phyloP scores from a whole-genome alignment of 1,140 invertebrate genomes.

The Euglossa dilemma region DNA sequence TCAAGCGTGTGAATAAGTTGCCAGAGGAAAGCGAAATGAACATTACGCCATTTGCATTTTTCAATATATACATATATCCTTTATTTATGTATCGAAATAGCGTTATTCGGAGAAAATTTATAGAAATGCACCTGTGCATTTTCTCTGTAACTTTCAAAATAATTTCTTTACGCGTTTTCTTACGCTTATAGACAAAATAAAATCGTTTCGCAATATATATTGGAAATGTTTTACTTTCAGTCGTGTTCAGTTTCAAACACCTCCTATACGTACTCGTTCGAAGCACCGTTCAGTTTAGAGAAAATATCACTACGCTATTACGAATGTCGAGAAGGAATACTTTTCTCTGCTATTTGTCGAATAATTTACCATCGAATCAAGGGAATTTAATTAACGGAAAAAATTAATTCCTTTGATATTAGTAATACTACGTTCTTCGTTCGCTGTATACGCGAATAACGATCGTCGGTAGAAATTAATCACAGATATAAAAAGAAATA shows the following conservation, averaged over 20 bases:
- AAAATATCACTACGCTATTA: not conserved
- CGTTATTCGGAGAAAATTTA: constrained; percentile 21
- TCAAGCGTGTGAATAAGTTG: not conserved
- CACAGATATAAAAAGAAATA: not conserved
- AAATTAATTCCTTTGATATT: not conserved
- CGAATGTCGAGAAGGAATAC: too few species aligned
- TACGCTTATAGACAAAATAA: constrained; percentile 3
- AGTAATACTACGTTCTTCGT: not conserved
- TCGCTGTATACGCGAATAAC: not conserved
- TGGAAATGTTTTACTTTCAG: constrained; percentile 30
- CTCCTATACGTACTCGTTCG: not conserved
- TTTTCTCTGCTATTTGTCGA: too few species aligned
- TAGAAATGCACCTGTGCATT: constrained; percentile 24
- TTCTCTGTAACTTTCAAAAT: constrained; percentile 55
- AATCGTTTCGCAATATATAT: not conserved
- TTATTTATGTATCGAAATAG: constrained; percentile 48
- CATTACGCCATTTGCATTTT: not conserved
- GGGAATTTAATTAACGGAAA: not conserved
- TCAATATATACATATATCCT: constrained; percentile 5
- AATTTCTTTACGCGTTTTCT: constrained; percentile 35
- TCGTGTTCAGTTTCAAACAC: not conserved
- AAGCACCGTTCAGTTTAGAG: not conserved
- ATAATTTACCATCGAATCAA: not conserved
- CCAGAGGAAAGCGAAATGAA: not conserved
- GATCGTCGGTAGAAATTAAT: not conserved